These are phyloP conservation scores for Alentia gelatinosa DNA, from an alignment of 2,888 invertebrate genomes.

Conservation along the genomic window DNA sequence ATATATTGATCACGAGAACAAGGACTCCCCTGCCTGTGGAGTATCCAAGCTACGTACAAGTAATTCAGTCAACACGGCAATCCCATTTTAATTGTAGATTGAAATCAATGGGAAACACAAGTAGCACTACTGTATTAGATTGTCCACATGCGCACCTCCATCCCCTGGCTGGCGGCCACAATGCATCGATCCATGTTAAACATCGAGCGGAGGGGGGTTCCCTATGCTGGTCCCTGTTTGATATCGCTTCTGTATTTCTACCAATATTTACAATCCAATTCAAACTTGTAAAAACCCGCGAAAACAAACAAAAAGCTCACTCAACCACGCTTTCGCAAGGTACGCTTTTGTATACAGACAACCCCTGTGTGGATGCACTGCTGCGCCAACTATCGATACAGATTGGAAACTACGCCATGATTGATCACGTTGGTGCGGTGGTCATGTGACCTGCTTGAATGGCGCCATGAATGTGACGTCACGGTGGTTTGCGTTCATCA, in stretches of 20 bases:
- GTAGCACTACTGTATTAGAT: too few relatives aligned
- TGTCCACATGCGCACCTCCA: too few relatives aligned
- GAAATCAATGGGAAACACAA: neutral
- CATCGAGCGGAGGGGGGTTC: too few relatives aligned
- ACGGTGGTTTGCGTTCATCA: neutral
- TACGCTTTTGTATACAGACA: neutral
- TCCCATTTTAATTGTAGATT: neutral
- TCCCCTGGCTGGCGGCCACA: too few relatives aligned
- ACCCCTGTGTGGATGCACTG: neutral
- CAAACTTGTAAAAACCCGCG: too few relatives aligned
- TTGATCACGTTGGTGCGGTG: neutral
- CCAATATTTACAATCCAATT: neutral
- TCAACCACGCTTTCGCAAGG: neutral
- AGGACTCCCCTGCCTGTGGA: too few relatives aligned
- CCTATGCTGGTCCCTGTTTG: neutral
- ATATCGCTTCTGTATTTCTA: neutral
- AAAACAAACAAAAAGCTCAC: too few relatives aligned
- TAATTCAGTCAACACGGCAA: too few relatives aligned
- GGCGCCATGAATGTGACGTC: neutral
- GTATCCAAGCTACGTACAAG: too few relatives aligned
- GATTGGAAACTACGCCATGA: neutral
- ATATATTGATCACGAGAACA: too few relatives aligned
- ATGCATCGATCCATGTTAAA: too few relatives aligned
- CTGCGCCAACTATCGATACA: neutral
- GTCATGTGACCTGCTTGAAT: neutral